phyloP scores from a whole-genome alignment of 2,888 invertebrate species.

The Eupithecia inturbata region DNA sequence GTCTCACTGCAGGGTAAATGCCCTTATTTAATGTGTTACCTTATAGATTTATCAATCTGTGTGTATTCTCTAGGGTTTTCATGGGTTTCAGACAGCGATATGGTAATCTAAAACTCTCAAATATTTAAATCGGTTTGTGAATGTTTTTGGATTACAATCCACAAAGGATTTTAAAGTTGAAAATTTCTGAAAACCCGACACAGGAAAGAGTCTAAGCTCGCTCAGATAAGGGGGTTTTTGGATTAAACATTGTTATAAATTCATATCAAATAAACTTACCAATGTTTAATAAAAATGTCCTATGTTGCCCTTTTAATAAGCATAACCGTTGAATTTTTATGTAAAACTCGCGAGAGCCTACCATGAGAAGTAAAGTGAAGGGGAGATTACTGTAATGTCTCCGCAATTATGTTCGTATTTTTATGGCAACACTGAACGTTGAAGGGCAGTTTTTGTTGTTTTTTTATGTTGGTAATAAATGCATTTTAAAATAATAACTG shows the following conservation, averaged over 20 bases:
- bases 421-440: slow-evolving; percentile 38
- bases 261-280: slow-evolving; percentile 5
- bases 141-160: background rate
- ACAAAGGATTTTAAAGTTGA: slow-evolving; percentile 11
- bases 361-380: slow-evolving; percentile 44
- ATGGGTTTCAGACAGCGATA: background rate
- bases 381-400: slow-evolving; percentile 44
- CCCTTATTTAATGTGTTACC: background rate
- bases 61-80: background rate
- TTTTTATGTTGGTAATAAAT: slow-evolving; percentile 22
- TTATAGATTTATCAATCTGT: background rate
- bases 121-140: background rate
- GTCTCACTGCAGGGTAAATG: background rate
- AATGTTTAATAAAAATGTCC: slow-evolving; percentile 19
- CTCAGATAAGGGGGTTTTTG: background rate
- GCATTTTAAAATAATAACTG: background rate
- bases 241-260: slow-evolving; percentile 8
- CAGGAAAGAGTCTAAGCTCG: background rate
- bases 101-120: background rate
- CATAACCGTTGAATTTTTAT: slow-evolving; percentile 52
- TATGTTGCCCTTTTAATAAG: slow-evolving; percentile 56
- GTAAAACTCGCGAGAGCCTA: slow-evolving; percentile 39
- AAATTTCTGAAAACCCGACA: background rate
- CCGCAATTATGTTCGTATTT: slow-evolving; percentile 43
- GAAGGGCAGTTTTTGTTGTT: slow-evolving; percentile 32